A percentile compares a stretch with the other conserved stretches of the same genome.
These are phyloP conservation scores for Hydrolagus colliei DNA, from an alignment of 2,797 vertebrate genomes.

Conservation along the genomic window DNA sequence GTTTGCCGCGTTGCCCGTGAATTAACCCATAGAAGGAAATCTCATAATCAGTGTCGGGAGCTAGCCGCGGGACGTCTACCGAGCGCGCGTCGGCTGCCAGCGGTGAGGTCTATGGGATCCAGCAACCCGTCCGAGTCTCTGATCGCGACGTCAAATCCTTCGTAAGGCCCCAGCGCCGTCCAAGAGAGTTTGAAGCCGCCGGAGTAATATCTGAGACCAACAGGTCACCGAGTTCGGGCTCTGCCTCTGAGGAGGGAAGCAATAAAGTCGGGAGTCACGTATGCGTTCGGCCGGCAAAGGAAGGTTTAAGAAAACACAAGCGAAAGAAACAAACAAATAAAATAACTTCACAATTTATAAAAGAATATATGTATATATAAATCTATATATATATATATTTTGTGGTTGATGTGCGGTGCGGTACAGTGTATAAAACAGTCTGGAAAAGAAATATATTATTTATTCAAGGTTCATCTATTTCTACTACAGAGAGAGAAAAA, in stretches of 20 bases:
- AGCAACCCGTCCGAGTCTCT: constrained; percentile 64
- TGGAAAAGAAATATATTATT: too few relatives aligned
- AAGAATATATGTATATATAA: too few relatives aligned
- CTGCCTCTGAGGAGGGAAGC: constrained; percentile 59
- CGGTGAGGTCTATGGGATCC: constrained; percentile 63
- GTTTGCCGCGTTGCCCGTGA: constrained; percentile 62
- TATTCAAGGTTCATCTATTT: too few relatives aligned
- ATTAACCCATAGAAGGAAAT: constrained; percentile 72
- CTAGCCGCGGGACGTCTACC: constrained; percentile 64
- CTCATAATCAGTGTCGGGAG: constrained; percentile 67
- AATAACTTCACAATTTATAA: too few relatives aligned
- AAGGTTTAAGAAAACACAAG: not conserved
- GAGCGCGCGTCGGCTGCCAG: constrained; percentile 64
- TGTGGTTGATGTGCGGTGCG: too few relatives aligned
- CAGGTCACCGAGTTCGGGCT: constrained; percentile 63
- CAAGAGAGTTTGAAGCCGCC: constrained; percentile 77
- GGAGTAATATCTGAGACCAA: constrained; percentile 65
- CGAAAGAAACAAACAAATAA: too few relatives aligned
- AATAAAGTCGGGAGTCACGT: not conserved
- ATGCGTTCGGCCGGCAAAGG: not conserved
- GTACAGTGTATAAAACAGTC: too few relatives aligned
- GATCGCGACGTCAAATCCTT: constrained; percentile 83
- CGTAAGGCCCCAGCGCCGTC: constrained; percentile 68
- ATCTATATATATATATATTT: too few relatives aligned
- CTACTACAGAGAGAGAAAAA: too few relatives aligned